Evolutionary conservation across 1,140 invertebrate genomes (phyloP), one percentile per base, ranked within the genome.

Genomic region (Mamestra configurata): DNA sequence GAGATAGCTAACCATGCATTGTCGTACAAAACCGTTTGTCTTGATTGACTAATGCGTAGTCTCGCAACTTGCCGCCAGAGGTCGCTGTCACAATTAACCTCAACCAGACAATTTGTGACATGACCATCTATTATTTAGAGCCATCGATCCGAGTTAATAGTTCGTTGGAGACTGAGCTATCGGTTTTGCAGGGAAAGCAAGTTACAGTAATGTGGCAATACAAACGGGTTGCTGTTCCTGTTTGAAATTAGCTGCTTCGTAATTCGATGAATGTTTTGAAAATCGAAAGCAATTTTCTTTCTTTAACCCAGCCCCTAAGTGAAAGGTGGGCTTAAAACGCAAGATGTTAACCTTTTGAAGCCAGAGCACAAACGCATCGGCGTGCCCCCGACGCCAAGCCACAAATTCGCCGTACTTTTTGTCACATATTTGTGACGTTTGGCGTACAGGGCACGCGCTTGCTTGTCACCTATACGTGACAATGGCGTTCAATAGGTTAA

Each of bases 41-140:
- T 35, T 35, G 27, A 61, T 35, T 35, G 57, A 61, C 27, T 61
- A 7, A 35, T 55, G 53, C 18, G 51, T 10, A 40, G 10, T 7
- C 43, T 20, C 24, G 53, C 53, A 57, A 57, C 53, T 57, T 57
- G 27, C 53, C 22, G 27, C 11, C 11, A 24, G 10, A 27, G 53
- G 53, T 57, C 53, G 53, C 53, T 57, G 53, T 70, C 66, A 46
- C 83, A 85, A 89, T 88, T 87, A 87, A 88, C 86, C 88, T 77
- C 71, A 70, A 37, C 76, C 70, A 82, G 70, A 80, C 83, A 85
- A 83, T 86, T 84, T 86, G 73, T 86, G 84, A 88, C 86, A 86
- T 81, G 82, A 46, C 83, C 78, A 86, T 88, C 83, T 85, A 77
- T 89, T 89, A 86, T 87, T 82, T 83, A 66, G 79, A 71, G 57